Evolutionary conservation across 2,113 vertebrate species (phyloP), one percentile per base, ranked within the genome.

Genomic region (Nyctereutes procyonoides): DNA sequence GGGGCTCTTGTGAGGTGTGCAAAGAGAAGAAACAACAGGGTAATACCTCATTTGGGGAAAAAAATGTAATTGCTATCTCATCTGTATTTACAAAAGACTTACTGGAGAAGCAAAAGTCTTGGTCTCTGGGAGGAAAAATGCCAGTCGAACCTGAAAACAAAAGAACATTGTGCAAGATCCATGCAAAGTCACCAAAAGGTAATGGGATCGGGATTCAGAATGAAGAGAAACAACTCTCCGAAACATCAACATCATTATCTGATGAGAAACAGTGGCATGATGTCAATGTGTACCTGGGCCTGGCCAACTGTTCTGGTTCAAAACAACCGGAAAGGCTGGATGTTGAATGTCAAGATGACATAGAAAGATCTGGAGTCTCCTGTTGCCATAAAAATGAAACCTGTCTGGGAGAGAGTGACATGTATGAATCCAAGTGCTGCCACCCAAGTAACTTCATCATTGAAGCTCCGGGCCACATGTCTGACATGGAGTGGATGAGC

Each of bases 401-500:
- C 6, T 24, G 79, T 71, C 48, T 91, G 69, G 67, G 71, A 17
- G 89, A 69, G 1, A 6, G 24, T 32, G 63, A 28, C 88, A 24
- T 60, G 7, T 88, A 77, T 30, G 98, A 97, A 1, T 81, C 95
- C 11, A 83, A 48, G 51, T 98, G 97, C 82, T 95, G 63, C 83
- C 53, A 96, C 87, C 90, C 3, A 0, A 97, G 90, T 22, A 91
- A 87, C 62, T 26, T 88, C 2, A 0, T 97, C 0, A 65, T 89
- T 0, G 95, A 97, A 80, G 96, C 93, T 15, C 15, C 65, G 0
- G 51, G 32, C 16, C 97, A 89, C 95, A 0, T 98, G 7, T 97
- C 98, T 0, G 98, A 99, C 19, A 0, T 11, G 0, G 98, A 98
- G 63, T 98, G 98, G 98, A 9, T 99, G 97, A 93, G 65, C 81